phyloP scores from a whole-genome alignment of 2,888 invertebrate species.

The Phaedon cochleariae region DNA sequence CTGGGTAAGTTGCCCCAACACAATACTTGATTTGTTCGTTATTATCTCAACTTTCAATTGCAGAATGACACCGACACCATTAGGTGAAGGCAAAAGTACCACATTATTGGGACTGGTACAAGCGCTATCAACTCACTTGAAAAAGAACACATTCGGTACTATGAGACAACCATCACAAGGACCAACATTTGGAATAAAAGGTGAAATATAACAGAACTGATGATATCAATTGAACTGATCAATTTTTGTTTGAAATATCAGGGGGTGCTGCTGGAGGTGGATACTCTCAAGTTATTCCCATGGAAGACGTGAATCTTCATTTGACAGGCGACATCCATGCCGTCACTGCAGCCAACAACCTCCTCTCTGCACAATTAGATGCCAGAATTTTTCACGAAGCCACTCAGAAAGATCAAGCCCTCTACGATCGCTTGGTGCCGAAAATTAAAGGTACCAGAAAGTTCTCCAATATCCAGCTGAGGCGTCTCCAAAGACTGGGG shows the following conservation, averaged over 20 bases:
- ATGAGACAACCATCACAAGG: conserved; percentile 98
- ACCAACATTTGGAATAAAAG: conserved; percentile 98
- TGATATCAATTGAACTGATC: too few relatives aligned
- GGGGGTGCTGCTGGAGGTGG: conserved; percentile 99
- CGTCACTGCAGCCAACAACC: conserved; percentile 96
- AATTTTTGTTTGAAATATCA: too few relatives aligned
- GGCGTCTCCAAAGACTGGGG: conserved; percentile 76
- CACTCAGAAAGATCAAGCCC: conserved; percentile 85
- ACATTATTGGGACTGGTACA: conserved; percentile 93
- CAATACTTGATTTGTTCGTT: background rate
- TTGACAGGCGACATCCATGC: conserved; percentile 99
- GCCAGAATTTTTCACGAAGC: conserved; percentile 96
- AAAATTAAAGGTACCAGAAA: conserved; percentile 78
- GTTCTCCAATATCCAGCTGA: conserved; percentile 88
- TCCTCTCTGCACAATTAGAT: conserved; percentile 97
- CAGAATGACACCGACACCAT: conserved; percentile 96
- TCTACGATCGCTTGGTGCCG: conserved; percentile 91
- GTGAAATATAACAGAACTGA: too few relatives aligned
- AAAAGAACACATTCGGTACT: conserved; percentile 90
- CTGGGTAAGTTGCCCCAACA: conserved; percentile 73
- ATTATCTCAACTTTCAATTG: too few relatives aligned
- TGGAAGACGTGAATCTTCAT: conserved; percentile 99
- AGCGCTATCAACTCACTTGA: conserved; percentile 85
- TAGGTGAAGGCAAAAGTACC: conserved; percentile 99
- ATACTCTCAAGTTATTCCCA: conserved; percentile 95